A percentile compares a stretch with the other conserved stretches of the same genome.
phyloP scores from a whole-genome alignment of 64 coral and sea anemone genomes.

The Acropora yongei region DNA sequence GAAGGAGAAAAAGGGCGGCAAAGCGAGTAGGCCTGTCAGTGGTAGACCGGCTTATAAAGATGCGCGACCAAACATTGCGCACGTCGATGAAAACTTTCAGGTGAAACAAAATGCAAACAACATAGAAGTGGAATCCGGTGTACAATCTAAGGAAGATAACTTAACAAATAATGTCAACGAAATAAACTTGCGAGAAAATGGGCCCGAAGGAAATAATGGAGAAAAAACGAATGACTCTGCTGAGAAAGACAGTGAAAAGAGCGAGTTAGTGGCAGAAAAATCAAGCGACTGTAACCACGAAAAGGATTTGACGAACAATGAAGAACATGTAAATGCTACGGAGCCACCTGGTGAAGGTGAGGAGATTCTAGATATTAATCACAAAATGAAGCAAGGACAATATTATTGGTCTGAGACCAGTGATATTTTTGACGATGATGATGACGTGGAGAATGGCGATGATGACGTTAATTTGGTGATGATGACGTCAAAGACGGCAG shows the following conservation, averaged over 20 bases:
- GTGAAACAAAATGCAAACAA: not conserved
- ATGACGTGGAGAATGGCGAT: not conserved
- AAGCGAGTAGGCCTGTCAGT: conserved; percentile 62
- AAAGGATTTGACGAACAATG: not conserved
- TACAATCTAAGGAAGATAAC: not conserved
- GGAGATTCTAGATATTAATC: not conserved
- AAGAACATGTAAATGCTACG: not conserved
- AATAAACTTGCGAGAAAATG: conserved; percentile 22
- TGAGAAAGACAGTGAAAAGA: not conserved
- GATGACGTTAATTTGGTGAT: not conserved
- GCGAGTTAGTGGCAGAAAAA: not conserved
- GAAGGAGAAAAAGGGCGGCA: conserved; percentile 60
- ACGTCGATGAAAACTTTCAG: not conserved
- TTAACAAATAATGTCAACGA: not conserved
- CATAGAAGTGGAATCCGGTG: not conserved
- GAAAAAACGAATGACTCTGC: not conserved
- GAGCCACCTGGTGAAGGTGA: not conserved
- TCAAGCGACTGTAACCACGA: not conserved
- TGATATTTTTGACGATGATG: too few relatives aligned
- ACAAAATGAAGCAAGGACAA: not conserved
- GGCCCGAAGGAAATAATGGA: not conserved
- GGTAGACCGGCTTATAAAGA: conserved; percentile 15
- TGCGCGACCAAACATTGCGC: not conserved
- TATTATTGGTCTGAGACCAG: not conserved
- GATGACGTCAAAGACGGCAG: too few relatives aligned